These are phyloP conservation scores for Todiramphus saurophagus DNA, from an alignment of 2,113 vertebrate genomes.

Conservation along the genomic window DNA sequence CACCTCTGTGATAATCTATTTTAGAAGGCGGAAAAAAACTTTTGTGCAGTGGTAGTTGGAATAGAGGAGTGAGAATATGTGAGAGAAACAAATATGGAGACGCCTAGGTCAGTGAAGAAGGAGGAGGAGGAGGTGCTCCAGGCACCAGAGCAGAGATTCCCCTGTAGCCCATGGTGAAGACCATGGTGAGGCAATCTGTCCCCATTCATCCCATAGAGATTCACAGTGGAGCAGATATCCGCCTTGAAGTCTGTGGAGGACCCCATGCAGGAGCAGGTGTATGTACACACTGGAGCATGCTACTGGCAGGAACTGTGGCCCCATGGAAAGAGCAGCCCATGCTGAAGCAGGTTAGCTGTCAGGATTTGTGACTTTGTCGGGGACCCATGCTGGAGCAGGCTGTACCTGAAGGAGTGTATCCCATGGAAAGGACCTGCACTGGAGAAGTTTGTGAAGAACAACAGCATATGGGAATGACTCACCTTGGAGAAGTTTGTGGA, in stretches of 20 bases:
- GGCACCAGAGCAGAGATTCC: rapidly evolving
- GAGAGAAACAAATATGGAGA: background rate
- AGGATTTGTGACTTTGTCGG: rapidly evolving
- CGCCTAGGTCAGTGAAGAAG: background rate
- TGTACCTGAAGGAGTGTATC: background rate
- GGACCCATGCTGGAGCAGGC: background rate
- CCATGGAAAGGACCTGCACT: background rate
- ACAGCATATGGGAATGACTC: background rate
- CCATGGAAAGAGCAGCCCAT: background rate
- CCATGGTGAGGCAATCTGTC: background rate
- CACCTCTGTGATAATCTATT: background rate
- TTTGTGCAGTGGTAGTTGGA: background rate
- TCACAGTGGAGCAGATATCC: rapidly evolving
- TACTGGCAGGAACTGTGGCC: background rate
- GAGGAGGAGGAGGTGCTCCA: background rate
- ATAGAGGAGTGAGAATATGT: background rate
- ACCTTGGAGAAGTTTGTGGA: background rate
- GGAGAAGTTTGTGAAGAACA: background rate
- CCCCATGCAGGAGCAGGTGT: rapidly evolving
- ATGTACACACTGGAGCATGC: background rate
- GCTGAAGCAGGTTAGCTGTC: background rate
- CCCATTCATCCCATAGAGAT: background rate
- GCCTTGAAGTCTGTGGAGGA: rapidly evolving
- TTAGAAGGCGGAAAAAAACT: background rate
- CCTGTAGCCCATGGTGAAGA: background rate